Evolutionary conservation across 2,113 vertebrate species (phyloP), one percentile per base, ranked within the genome.

Genomic region (Cochlearius cochlearius): DNA sequence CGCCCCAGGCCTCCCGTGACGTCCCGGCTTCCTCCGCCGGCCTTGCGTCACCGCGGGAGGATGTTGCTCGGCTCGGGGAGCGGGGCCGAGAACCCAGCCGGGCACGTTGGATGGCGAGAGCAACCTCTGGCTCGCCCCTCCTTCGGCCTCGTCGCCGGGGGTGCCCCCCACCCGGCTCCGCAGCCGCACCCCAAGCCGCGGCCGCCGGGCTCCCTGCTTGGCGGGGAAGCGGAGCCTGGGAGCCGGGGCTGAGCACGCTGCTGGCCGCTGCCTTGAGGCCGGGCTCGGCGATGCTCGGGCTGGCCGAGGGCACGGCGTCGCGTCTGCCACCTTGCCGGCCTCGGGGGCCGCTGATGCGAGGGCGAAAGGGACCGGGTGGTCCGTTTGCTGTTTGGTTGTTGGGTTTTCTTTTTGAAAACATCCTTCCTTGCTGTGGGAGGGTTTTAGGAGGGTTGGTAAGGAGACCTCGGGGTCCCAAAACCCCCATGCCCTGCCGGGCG

Each of bases 1-100:
- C 93, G 84, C 95, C 94, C 96, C 96, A 36, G 84, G 68, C 92
- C 94, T 22, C 85, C 96, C 81, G 88, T 95, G 94, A 96, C 88
- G 95, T 94, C 88, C 96, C 82, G 52, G 94, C 86, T 96, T 96
- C 96, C 96, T 96, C 91, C 69, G 47, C 82, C n/a, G 53, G 89
- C 91, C 66, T 59, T 94, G 95, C 96, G 96, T 96, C 96, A 96
- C 86, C 32, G 15, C 67, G 52, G 93, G 96, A 96, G 96, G 96
- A 96, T 96, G 93, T 96, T 34, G 94, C 93, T 29, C 9, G 63
- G 84, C 58, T 66, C 39, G 17, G 86, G 86, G 83, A 95, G 29
- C 27, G 38, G 73, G 74, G 82, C 64, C 22, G 74, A 2, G 52
- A 55, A 78, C 50, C 55, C 86, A 14, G 39, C 52, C 19, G 85